Evolutionary conservation across 1,140 invertebrate species (phyloP).

Genomic region (Hycleus phaleratus): DNA sequence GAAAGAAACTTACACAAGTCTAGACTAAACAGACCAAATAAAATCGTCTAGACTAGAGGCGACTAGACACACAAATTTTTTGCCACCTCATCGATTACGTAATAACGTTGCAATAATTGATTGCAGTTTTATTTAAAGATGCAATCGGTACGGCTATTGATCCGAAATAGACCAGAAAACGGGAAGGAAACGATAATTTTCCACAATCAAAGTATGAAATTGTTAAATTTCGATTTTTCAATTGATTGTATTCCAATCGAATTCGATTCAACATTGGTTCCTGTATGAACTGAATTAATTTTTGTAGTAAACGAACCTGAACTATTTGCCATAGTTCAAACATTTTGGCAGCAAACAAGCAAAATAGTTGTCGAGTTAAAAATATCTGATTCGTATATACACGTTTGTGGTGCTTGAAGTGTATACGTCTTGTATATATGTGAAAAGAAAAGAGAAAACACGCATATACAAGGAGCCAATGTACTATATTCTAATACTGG

Average conservation of each 20-base stretch:
- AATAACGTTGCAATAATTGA: conserved; percentile 1
- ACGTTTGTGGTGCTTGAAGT: neutral
- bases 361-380: conserved; percentile 36
- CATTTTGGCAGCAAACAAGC: conserved; percentile 36
- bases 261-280: too few species aligned
- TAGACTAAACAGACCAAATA: conserved; percentile 2
- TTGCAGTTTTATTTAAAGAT: neutral
- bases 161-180: too few species aligned
- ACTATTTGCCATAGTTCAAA: conserved; percentile 37
- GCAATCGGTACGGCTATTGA: neutral
- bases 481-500: conserved; percentile 14
- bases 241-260: too few species aligned
- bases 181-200: too few species aligned
- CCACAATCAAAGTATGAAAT: too few species aligned
- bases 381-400: conserved; percentile 29
- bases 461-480: conserved; percentile 13
- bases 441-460: conserved; percentile 10
- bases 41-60: conserved; percentile 6
- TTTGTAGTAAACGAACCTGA: conserved; percentile 30
- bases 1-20: neutral
- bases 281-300: conserved; percentile 12
- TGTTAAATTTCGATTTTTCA: too few species aligned
- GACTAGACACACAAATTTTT: neutral
- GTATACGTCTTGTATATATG: too few species aligned
- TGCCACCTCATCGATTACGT: conserved; percentile 3